Evolutionary conservation across 2,113 vertebrate species (phyloP), one percentile per base, ranked within the genome.

Genomic region (Coracopsis vasa): DNA sequence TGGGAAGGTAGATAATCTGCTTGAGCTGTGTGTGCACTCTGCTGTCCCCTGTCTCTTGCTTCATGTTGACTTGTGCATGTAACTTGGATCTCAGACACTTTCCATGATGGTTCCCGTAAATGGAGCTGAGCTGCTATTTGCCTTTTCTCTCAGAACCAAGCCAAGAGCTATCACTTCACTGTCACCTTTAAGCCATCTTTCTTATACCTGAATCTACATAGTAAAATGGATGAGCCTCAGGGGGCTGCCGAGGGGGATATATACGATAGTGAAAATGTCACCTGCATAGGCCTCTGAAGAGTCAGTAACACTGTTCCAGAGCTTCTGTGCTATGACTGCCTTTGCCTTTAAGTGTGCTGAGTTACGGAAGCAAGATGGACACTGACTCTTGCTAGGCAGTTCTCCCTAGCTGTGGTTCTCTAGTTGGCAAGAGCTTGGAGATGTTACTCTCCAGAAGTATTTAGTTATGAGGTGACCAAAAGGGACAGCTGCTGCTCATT

Each of bases 1-100:
- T 97, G 95, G 97, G 97, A 97, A 97, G 97, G 97, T 97, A 97
- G 97, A 97, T 97, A 97, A 97, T 45, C 83, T 94, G 95, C 94
- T 97, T 97, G 92, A 85, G 72, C 95, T 97, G 39, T 96, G 79
- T 96, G 93, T 95, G 94, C 94, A 69, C 78, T 97, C 92, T 89
- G 91, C 89, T 92, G 35, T 92, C 51, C 66, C 61, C 18, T 72
- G 80, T 94, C 85, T 95, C 75, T 95, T 92, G 97, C 97, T 97
- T 97, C 1, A 7, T 96, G 94, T 96, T 96, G 97, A 95, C 82
- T 95, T 97, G 93, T 97, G 97, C 97, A 97, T 97, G 97, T 93
- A 84, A 92, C 82, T 73, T 80, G n/a, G 78, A 88, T 92, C 84
- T 96, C 47, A 16, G 96, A 92, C 88, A 97, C 97, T 97, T 97